Evolutionary conservation across 2,113 vertebrate genomes (phyloP), one percentile per base, ranked within the genome.

Genomic region (Oplegnathus fasciatus): DNA sequence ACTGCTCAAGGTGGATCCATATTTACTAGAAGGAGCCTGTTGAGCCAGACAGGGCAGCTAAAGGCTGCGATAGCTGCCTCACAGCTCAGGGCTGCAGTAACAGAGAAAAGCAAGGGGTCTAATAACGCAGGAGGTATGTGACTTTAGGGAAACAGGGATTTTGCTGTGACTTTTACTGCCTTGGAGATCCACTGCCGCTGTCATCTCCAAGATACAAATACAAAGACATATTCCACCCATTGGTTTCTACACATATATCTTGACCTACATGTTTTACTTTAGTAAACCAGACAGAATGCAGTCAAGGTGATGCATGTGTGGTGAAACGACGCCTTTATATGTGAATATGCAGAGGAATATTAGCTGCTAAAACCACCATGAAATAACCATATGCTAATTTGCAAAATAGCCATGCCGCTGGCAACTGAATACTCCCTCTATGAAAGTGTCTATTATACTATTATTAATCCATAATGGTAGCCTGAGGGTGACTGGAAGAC

Each of bases 21-120:
- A 85, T 92, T 88, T 86, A 89, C 78, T 61, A 67, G 81, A 85
- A 75, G 71, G 24, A 75, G 88, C 64, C 64, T 81, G 89, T 77
- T 83, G 70, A 87, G 78, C 69, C 67, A 77, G 75, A 90, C 75
- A 61, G 65, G 75, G 78, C 48, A 55, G 74, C 55, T 52, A 70
- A 75, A 86, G 9, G 66, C 78, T 55, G 68, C n/a, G 14, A 66
- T 54, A 11, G 84, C 75, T 62, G 67, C 67, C 44, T 83, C 67
- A 28, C 9, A 42, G 77, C 65, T 55, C 71, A 26, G 48, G 18
- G 58, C 68, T 83, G 57, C 61, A 62, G 50, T 54, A 54, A 48
- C 6, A 83, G 28, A 88, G 80, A 74, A 85, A 78, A 83, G 73
- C 76, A 64, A 32, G 14, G 22, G 28, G 40, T 75, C 78, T 72